Percentiles rank a stretch among this genome's conserved stretches.
These are phyloP conservation scores for Galaxea fascicularis DNA, from an alignment of 92 coral and sea anemone genomes.

Conservation along the genomic window DNA sequence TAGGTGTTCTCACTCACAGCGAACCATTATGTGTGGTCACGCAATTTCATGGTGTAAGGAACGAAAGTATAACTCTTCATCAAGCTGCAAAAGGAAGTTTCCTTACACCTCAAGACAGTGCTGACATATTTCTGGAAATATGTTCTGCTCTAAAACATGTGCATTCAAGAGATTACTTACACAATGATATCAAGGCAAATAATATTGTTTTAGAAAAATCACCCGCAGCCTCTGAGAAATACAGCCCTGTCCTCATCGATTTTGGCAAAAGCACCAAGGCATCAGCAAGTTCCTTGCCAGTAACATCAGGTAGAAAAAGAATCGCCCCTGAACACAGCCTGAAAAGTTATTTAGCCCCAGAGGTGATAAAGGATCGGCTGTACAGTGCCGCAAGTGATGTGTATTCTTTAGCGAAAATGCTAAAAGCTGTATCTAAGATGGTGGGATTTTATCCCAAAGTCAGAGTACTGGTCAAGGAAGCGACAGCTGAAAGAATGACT, in stretches of 20 bases:
- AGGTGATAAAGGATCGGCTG: neutral
- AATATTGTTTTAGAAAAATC: neutral
- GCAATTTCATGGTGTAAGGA: neutral
- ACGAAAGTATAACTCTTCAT: neutral
- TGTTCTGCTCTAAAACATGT: neutral
- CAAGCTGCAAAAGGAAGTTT: neutral
- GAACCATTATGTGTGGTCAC: conserved; percentile 2
- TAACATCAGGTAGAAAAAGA: neutral
- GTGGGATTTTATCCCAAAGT: conserved; percentile 13
- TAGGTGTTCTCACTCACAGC: neutral
- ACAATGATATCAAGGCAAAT: no score
- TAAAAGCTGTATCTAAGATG: neutral
- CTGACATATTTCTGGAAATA: neutral
- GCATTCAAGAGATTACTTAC: neutral
- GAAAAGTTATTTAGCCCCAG: neutral
- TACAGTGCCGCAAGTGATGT: conserved; percentile 19
- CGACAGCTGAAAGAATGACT: neutral
- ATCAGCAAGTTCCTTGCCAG: neutral
- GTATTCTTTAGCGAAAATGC: conserved; percentile 7
- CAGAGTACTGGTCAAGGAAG: neutral
- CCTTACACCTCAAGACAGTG: neutral
- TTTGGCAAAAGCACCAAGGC: conserved; percentile 26
- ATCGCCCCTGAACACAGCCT: neutral
- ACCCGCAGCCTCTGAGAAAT: neutral
- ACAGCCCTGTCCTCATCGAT: neutral